Evolutionary conservation across 2,888 invertebrate species (phyloP), one percentile per base, ranked within the genome.

Genomic region (Cantharis nigra): DNA sequence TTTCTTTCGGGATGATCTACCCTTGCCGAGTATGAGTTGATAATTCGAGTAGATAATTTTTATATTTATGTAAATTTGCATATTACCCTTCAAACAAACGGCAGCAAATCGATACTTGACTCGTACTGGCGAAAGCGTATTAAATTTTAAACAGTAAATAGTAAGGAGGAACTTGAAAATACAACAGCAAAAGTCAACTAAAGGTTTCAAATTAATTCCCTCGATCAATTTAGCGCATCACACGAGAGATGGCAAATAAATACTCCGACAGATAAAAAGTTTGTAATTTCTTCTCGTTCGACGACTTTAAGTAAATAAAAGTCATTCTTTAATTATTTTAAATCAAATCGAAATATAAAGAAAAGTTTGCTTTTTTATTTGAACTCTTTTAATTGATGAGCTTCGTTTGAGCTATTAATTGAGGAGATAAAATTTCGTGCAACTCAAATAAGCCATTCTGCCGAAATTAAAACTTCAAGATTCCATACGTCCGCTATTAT

Each of bases 251-350:
- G 72, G 72, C 72, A 49, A 72, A 49, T 49, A 49, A 49, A 67
- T 67, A 65, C 30, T 28, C 30, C 16, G 65, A 67, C 16, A 28
- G 65, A 67, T 67, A 67, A 67, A 67, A 67, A 67, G 65, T 67
- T 67, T 18, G 65, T 67, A 73, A 73, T 73, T 73, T 70, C 20
- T 70, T 64, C 65, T 64, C 75, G 71, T 62, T 71, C 67, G 71
- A 28, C 30, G 30, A 71, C 33, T 69, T 71, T 63, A 69, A 71
- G 71, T 62, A 67, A 71, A 70, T 70, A 74, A 69, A 70, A 70
- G 70, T 26, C 11, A 67, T 67, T 67, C 65, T 64, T 75, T 71
- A 75, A 75, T 75, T 71, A 75, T 71, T 71, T 74, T 63, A 74
- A 70, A 70, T 70, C 23, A 70, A 67, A 63, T 75, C 63, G 16